Conservation (phyloP, 92 coral and sea anemone genomes). For the Umimayanthus kanabou region DNA sequence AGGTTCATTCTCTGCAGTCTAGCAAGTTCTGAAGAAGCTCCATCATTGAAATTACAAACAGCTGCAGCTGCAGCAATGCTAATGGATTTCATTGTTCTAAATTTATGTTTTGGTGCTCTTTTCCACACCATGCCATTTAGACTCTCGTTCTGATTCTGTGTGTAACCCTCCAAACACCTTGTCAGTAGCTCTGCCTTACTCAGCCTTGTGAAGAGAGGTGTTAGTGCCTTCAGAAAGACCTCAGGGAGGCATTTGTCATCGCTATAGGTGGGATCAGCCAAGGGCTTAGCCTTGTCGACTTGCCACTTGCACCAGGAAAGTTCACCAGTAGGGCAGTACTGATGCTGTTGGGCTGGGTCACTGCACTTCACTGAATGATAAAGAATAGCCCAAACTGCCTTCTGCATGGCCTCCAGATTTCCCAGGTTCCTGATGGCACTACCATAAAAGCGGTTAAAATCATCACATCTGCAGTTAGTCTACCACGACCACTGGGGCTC, state of each 20-base stretch:
- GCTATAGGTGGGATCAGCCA: neutral
- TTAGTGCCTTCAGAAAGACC: constrained; percentile 12
- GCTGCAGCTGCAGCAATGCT: neutral
- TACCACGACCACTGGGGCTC: neutral
- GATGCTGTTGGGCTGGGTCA: constrained; percentile 27
- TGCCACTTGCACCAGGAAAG: constrained; percentile 24
- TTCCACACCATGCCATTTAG: neutral
- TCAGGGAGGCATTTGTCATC: constrained; percentile 26
- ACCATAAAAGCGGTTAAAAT: neutral
- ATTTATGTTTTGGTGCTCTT: neutral
- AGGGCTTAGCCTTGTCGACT: constrained; percentile 7
- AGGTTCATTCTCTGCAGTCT: too few species aligned
- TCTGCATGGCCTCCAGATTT: neutral
- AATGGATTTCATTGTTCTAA: neutral
- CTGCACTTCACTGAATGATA: constrained; percentile 18
- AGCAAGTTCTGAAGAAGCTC: too few species aligned
- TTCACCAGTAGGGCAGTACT: constrained; percentile 19
- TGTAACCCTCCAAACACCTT: constrained; percentile 12
- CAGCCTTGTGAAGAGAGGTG: neutral
- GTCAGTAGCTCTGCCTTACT: constrained; percentile 13
- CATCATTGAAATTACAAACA: too few species aligned
- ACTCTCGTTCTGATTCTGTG: neutral
- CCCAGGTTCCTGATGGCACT: neutral
- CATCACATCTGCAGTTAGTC: constrained; percentile 14
- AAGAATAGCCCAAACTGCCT: constrained; percentile 20